phyloP scores from a whole-genome alignment of 2,888 invertebrate species.

The Pterostichus madidus region DNA sequence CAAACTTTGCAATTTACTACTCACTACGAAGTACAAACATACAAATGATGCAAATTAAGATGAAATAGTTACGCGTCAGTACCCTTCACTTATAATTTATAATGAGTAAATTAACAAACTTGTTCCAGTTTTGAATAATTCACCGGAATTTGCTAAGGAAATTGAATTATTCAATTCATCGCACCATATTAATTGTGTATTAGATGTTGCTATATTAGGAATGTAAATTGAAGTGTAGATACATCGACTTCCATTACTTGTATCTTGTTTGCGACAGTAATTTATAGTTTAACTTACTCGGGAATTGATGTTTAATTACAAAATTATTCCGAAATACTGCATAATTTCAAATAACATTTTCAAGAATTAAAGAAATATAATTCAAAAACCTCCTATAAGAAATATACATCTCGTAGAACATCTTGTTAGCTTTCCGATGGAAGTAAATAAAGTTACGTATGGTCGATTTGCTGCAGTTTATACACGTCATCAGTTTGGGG shows the following conservation, averaged over 20 bases:
- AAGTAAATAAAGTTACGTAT: no score
- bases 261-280: constrained; percentile 6
- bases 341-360: background rate
- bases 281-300: background rate
- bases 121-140: constrained; percentile 33
- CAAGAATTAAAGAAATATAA: background rate
- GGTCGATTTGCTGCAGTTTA: no score
- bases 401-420: no score
- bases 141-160: constrained; percentile 19
- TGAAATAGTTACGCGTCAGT: constrained; percentile 35
- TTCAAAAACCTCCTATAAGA: no score
- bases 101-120: constrained; percentile 37
- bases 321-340: background rate
- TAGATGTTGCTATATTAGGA: background rate
- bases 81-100: constrained; percentile 13
- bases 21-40: constrained; percentile 29
- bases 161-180: constrained; percentile 31
- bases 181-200: constrained; percentile 19
- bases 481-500: no score
- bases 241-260: background rate
- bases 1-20: constrained; percentile 52
- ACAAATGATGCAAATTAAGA: constrained; percentile 61
- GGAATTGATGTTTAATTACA: constrained; percentile 8
- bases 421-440: no score
- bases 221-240: constrained; percentile 28